Evolutionary conservation across 2,888 invertebrate species (phyloP), one percentile per base, ranked within the genome.

Genomic region (Perizoma flavofasciatum): DNA sequence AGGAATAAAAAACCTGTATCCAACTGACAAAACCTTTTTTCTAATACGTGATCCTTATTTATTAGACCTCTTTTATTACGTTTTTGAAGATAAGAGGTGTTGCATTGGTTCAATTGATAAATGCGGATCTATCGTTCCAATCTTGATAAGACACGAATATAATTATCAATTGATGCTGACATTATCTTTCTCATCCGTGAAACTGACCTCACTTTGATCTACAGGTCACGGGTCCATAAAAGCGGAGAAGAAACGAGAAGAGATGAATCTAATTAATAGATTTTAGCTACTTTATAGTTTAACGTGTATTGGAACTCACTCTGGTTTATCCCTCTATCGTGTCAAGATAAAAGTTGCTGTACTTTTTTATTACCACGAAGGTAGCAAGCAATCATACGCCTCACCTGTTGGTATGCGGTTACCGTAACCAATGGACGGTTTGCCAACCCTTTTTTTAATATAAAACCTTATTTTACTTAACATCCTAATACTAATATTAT

Each of bases 31-130:
- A 65, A 54, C 58, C 48, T 49, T 59, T 51, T 33, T 48, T 33
- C 35, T n/a, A 79, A 63, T 83, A 80, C 82, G 80, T 78, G 83
- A 68, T 48, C 5, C 9, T 63, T 66, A 59, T 63, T 69, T 70
- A 70, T 59, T 49, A 63, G 64, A 39, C 35, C 49, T 55, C 57
- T 62, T 69, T 40, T 68, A 68, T 62, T 61, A 59, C 43, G 49
- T 59, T 62, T 60, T 8, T 44, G 46, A 10, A 37, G 63, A 66
- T 58, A 62, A 39, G 33, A 6, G 5, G 5, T 59, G 10, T 68
- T 68, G 55, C 62, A 39, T 62, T 11, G 44, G 43, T 55, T 33
- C 47, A 33, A 37, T 37, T 39, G 50, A 63, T 54, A 51, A n/a
- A 52, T 40, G 1, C 22, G 22, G 22, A 22, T 22, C 22, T 22